A percentile compares a stretch with the other conserved stretches of the same genome.
Evolutionary conservation across 2,797 vertebrate species (phyloP).

Genomic region (Pyrocephalus nanus): DNA sequence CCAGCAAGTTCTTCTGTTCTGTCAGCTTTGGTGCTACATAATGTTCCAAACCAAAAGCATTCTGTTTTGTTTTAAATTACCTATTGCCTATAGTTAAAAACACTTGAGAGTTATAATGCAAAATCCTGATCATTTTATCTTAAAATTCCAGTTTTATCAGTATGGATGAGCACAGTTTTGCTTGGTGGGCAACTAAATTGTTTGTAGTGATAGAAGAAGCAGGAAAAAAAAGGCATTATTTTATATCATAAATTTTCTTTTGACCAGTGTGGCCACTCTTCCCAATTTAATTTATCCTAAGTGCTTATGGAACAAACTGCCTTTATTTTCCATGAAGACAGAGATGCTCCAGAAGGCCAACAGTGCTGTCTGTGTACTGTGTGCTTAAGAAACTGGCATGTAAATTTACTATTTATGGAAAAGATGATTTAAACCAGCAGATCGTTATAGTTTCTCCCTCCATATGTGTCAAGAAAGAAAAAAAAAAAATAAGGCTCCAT

Average conservation of each 20-base stretch:
- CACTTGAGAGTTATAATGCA: not conserved
- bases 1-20: not conserved
- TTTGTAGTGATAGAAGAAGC: not conserved
- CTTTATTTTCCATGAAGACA: not conserved
- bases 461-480: not conserved
- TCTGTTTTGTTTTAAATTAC: not conserved
- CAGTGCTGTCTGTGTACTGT: not conserved
- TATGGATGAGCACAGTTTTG: not conserved
- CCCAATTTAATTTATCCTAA: not conserved
- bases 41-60: not conserved
- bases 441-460: not conserved
- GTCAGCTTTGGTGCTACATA: not conserved
- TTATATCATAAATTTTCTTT: not conserved
- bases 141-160: not conserved
- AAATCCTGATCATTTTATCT: not conserved
- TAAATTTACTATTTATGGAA: constrained; percentile 6
- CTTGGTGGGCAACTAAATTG: not conserved
- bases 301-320: not conserved
- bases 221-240: not conserved
- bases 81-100: not conserved
- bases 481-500: not conserved
- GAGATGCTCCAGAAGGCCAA: not conserved
- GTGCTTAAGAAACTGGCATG: not conserved
- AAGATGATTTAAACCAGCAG: not conserved
- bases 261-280: not conserved